Base-by-base conservation (phyloP, 2,797 vertebrate species). In the Erithacus rubecula region DNA sequence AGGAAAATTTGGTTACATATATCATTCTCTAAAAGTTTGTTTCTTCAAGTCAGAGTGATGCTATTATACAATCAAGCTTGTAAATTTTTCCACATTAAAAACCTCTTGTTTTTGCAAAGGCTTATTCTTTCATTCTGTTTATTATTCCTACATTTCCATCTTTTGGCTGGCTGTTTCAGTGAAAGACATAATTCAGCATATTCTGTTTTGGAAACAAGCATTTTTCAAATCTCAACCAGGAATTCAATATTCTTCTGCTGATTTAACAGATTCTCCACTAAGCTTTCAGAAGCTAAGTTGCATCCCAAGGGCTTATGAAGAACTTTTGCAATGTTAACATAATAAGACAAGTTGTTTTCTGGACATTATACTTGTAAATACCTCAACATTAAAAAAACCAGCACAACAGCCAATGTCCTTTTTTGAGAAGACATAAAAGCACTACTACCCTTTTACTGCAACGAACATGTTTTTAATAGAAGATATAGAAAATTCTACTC, bases 51-150 rank as follows among this genome's bases (percentile, higher is more conserved):
- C 89, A 75, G 71, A 93, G 21, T 30, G 37, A 95, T 90, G 83
- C 60, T 89, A 49, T 84, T 92, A 89, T 87, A 93, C 52, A 94
- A 60, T 70, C 44, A 89, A 89, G 71, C 87, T 93, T 95, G 87
- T 93, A 95, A 92, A 65, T 95, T 95, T 94, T 96, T 96, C 94
- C 89, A 88, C 85, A 88, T 92, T 94, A 92, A 92, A 93, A 13
- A 8, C 9, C 44, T 24, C 47, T 82, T 92, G 85, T 72, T 97
- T 94, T 86, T 70, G 52, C 63, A 92, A 94, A 86, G 79, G 76
- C 52, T 95, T 92, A 86, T 29, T 72, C 30, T 90, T 92, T 76
- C 39, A 76, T 76, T 96, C 51, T 88, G 89, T 94, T 96, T 95
- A 93, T 96, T 96, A 95, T 92, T 93, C 59, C 79, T 93, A 27